These are phyloP conservation scores for Sorex araneus DNA, from an alignment of 2,113 vertebrate genomes.

Conservation along the genomic window DNA sequence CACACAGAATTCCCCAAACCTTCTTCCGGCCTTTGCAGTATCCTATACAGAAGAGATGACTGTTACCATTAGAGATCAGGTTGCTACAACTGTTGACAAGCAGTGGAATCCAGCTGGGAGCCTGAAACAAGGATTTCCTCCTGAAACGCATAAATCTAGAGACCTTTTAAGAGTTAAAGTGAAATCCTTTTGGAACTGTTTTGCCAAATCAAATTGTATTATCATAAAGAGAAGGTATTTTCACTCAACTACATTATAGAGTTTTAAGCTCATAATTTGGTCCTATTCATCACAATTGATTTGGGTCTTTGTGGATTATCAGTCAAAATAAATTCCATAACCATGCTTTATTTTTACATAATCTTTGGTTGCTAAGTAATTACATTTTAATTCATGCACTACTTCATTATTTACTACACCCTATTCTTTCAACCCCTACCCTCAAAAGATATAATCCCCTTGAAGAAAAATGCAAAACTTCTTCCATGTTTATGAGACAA, in stretches of 20 bases:
- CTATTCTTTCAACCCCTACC: not conserved
- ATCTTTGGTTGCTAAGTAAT: not conserved
- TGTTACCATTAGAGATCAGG: not conserved
- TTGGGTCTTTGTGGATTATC: constrained; percentile 36
- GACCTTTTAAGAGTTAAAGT: constrained; percentile 23
- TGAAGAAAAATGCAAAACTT: constrained; percentile 1
- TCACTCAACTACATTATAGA: not conserved
- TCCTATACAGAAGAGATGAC: not conserved
- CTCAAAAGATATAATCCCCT: not conserved
- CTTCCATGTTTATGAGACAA: constrained; percentile 10
- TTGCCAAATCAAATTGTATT: not conserved
- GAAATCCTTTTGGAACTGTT: constrained; percentile 18
- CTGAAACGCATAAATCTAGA: not conserved
- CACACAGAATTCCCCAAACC: not conserved
- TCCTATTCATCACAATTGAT: not conserved
- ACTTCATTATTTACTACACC: not conserved
- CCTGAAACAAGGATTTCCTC: not conserved
- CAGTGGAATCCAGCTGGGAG: not conserved
- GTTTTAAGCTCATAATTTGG: not conserved
- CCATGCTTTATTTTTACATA: constrained; percentile 20
- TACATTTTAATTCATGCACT: not conserved
- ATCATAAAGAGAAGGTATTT: constrained; percentile 23
- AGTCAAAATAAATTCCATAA: not conserved
- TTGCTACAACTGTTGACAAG: not conserved
- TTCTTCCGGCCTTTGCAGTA: not conserved